Percentiles rank a stretch among this genome's conserved stretches.
Evolutionary conservation across 2,888 invertebrate species (phyloP).

Genomic region (Neoaliturus tenellus): DNA sequence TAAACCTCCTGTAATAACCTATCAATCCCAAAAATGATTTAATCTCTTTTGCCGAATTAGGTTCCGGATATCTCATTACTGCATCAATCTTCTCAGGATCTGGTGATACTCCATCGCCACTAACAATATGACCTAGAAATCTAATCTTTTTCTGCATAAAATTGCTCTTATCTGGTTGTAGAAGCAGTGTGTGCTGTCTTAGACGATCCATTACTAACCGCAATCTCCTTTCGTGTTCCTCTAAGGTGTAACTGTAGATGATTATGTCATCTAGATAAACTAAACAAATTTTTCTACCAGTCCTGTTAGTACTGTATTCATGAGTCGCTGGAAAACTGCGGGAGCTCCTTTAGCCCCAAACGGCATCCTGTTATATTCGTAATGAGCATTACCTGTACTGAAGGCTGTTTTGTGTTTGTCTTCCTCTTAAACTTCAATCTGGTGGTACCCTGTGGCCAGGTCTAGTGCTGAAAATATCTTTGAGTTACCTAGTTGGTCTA

Average conservation of each 20-base stretch:
- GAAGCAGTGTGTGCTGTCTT: slow-evolving; percentile 29
- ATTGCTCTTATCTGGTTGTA: slow-evolving; percentile 20
- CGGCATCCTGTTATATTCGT: slow-evolving; percentile 65
- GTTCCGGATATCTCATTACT: slow-evolving; percentile 52
- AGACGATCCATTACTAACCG: slow-evolving; percentile 50
- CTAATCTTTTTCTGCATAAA: not conserved
- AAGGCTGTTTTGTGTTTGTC: slow-evolving; percentile 52
- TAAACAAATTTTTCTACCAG: slow-evolving; percentile 58
- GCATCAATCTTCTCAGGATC: slow-evolving; percentile 56
- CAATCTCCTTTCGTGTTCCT: slow-evolving; percentile 15
- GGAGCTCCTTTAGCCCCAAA: slow-evolving; percentile 69
- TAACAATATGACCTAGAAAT: slow-evolving; percentile 60
- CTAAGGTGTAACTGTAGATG: not conserved
- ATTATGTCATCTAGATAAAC: slow-evolving; percentile 63
- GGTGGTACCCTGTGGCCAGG: slow-evolving; percentile 66
- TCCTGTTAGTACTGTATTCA: slow-evolving; percentile 67
- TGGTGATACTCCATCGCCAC: slow-evolving; percentile 55
- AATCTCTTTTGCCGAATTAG: slow-evolving; percentile 55
- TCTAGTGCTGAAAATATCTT: slow-evolving; percentile 67
- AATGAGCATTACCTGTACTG: slow-evolving; percentile 58
- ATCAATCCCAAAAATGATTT: slow-evolving; percentile 69
- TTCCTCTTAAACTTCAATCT: slow-evolving; percentile 63
- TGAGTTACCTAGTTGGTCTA: slow-evolving; percentile 65
- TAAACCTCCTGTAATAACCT: slow-evolving; percentile 71
- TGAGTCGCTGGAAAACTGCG: slow-evolving; percentile 68